Evolutionary conservation across 2,113 vertebrate genomes (phyloP).

Genomic region (Harpagus bidentatus): DNA sequence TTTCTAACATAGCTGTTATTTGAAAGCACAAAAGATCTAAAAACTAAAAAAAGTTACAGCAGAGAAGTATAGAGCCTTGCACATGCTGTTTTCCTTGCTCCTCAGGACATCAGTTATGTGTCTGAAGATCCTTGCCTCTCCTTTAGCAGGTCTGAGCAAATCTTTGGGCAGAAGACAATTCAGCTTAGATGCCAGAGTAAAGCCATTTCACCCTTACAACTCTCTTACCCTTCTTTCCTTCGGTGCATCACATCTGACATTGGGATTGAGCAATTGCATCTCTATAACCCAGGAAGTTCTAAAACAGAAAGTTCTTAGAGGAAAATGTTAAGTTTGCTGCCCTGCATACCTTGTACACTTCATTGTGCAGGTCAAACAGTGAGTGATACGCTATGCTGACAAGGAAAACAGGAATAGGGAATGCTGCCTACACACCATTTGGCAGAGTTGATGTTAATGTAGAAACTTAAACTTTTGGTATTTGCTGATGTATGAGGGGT

Average conservation of each 20-base stretch:
- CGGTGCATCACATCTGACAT: background rate
- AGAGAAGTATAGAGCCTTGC: background rate
- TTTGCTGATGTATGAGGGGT: background rate
- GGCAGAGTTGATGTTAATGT: background rate
- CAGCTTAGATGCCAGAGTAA: rapidly evolving
- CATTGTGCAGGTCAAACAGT: background rate
- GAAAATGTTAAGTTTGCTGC: background rate
- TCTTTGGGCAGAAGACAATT: background rate
- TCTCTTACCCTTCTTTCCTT: background rate
- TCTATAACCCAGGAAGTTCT: background rate
- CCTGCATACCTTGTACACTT: background rate
- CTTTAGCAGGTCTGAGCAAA: background rate
- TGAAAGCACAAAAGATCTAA: background rate
- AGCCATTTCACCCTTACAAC: background rate
- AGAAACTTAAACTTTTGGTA: background rate
- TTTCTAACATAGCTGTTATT: background rate
- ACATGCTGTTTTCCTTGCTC: background rate
- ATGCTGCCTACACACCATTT: background rate
- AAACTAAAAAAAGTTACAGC: background rate
- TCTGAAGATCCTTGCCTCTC: background rate
- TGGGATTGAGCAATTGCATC: background rate
- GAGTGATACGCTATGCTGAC: background rate
- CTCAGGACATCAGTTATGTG: background rate
- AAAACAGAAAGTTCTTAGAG: background rate
- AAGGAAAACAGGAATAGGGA: background rate